These are phyloP conservation scores for Eilema griseolum DNA, from an alignment of 2,888 invertebrate species.

Conservation along the genomic window DNA sequence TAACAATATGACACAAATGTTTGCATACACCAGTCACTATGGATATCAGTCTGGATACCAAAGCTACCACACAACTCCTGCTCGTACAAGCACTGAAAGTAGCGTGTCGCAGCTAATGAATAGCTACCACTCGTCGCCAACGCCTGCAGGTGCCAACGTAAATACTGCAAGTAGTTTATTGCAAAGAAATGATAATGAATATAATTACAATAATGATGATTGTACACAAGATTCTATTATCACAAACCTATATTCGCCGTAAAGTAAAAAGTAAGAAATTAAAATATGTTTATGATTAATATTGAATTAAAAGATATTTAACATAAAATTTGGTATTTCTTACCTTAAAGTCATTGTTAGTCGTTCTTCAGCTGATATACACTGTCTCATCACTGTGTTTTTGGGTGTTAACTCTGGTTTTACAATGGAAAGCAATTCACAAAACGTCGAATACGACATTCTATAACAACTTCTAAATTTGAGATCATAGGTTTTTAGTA, in stretches of 20 bases:
- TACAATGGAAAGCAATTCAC: slow-evolving; percentile 18
- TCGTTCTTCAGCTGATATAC: slow-evolving; percentile 15
- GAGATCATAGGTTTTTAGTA: slow-evolving; percentile 21
- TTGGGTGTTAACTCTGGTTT: slow-evolving; percentile 11
- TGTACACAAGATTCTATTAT: slow-evolving; percentile 20
- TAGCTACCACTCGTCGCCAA: slow-evolving; percentile 13
- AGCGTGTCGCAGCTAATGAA: slow-evolving; percentile 14
- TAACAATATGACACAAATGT: slow-evolving; percentile 9
- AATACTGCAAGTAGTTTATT: slow-evolving; percentile 4
- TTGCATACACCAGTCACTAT: neutral
- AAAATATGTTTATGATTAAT: neutral
- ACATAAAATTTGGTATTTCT: too few relatives aligned
- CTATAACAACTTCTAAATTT: slow-evolving; percentile 20
- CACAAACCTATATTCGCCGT: slow-evolving; percentile 12
- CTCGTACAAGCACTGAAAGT: slow-evolving; percentile 17
- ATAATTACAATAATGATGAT: slow-evolving; percentile 17
- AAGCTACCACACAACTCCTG: slow-evolving; percentile 4
- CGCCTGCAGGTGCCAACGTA: slow-evolving; percentile 13
- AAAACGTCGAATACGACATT: slow-evolving; percentile 23
- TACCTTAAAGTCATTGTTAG: slow-evolving; percentile 10
- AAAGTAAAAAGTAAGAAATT: neutral
- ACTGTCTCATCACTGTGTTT: slow-evolving; percentile 15
- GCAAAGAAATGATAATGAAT: slow-evolving; percentile 20
- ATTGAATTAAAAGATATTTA: neutral
- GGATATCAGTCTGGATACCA: slow-evolving; percentile 16